phyloP scores from a whole-genome alignment of 2,113 vertebrate genomes.

The Natator depressus region DNA sequence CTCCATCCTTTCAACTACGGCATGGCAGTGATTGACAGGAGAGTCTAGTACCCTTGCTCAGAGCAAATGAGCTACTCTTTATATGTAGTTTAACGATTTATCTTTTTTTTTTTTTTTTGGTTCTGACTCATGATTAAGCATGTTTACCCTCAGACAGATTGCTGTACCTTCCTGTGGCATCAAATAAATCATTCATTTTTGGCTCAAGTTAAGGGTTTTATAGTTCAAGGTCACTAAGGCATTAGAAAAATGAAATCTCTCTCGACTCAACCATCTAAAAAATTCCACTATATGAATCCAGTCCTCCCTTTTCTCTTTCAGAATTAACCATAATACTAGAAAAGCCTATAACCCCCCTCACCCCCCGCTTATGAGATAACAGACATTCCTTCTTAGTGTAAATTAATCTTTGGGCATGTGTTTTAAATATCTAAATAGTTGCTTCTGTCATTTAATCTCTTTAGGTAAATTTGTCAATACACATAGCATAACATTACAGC shows the following conservation, averaged over 20 bases:
- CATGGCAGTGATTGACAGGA: neutral
- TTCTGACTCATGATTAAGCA: neutral
- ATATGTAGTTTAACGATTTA: neutral
- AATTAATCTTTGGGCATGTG: conserved; percentile 10
- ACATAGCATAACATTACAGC: neutral
- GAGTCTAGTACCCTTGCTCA: neutral
- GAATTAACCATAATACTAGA: conserved; percentile 23
- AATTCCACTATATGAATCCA: neutral
- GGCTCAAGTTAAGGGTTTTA: neutral
- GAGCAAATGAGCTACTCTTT: neutral
- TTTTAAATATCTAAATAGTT: conserved; percentile 30
- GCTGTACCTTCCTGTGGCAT: neutral
- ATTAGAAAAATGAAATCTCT: conserved; percentile 35
- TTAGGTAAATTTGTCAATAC: conserved; percentile 32
- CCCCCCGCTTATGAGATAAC: neutral
- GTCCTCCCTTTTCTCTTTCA: neutral
- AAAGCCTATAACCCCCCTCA: neutral
- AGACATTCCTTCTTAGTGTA: neutral
- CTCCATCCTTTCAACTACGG: neutral
- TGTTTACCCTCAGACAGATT: neutral
- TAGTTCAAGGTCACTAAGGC: neutral
- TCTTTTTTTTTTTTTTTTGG: neutral
- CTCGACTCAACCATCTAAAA: neutral
- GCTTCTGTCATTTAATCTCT: conserved; percentile 27
- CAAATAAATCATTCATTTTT: neutral